Conservation (phyloP, 2,888 invertebrate species). For the Cheilosia urbana region DNA sequence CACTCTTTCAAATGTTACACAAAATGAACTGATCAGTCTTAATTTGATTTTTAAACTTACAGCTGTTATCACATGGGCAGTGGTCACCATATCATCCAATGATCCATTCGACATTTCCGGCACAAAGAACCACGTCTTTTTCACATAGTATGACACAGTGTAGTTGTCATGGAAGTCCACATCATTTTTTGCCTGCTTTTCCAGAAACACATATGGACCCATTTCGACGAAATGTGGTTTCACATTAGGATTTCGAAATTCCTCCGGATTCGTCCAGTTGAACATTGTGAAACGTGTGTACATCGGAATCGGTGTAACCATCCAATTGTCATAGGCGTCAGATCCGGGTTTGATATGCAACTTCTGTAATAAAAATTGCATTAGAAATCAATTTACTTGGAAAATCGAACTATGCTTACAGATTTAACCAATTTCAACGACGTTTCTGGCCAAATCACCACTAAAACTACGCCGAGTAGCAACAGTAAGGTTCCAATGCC, state of each 20-base stretch:
- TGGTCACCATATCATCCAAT: slow-evolving; percentile 88
- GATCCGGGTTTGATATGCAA: slow-evolving; percentile 87
- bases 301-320: slow-evolving; percentile 92
- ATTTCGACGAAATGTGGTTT: slow-evolving; percentile 87
- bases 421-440: slow-evolving; percentile 79
- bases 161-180: slow-evolving; percentile 88
- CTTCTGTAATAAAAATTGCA: slow-evolving; percentile 84
- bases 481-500: slow-evolving; percentile 80
- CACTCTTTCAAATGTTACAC: too few relatives aligned
- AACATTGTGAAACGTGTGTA: slow-evolving; percentile 90
- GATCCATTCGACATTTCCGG: slow-evolving; percentile 88
- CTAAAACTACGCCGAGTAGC: slow-evolving; percentile 79
- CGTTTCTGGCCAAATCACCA: slow-evolving; percentile 80
- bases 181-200: slow-evolving; percentile 83
- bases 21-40: not conserved
- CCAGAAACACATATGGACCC: slow-evolving; percentile 87
- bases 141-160: slow-evolving; percentile 91
- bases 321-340: slow-evolving; percentile 89
- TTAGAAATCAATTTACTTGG: not conserved
- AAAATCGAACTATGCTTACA: slow-evolving; percentile 77
- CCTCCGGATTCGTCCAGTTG: slow-evolving; percentile 91
- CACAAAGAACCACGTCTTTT: slow-evolving; percentile 89
- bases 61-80: slow-evolving; percentile 90
- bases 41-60: slow-evolving; percentile 84
- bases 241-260: slow-evolving; percentile 84